phyloP scores from a whole-genome alignment of 2,888 invertebrate genomes.

The Phytoseiulus persimilis region DNA sequence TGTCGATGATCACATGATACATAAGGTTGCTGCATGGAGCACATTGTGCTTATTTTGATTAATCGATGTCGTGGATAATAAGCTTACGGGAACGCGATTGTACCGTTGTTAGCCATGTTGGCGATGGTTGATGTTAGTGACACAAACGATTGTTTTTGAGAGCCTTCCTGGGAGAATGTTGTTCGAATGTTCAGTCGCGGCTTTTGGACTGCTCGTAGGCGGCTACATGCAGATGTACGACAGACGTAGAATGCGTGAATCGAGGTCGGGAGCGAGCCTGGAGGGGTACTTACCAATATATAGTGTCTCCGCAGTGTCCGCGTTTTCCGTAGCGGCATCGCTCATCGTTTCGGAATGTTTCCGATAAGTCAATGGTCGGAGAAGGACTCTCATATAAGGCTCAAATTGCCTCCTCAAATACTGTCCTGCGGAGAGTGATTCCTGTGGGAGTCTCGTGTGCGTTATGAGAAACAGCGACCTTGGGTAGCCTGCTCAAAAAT shows the following conservation, averaged over 20 bases:
- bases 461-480: too few relatives aligned
- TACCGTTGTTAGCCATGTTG: background rate
- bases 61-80: background rate
- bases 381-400: too few relatives aligned
- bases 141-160: background rate
- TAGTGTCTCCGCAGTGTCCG: background rate
- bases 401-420: too few relatives aligned
- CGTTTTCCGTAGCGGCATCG: background rate
- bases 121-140: background rate
- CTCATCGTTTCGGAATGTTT: background rate
- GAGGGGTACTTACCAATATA: background rate
- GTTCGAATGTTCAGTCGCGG: background rate
- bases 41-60: background rate
- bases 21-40: background rate
- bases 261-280: background rate
- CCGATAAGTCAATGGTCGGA: too few relatives aligned
- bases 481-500: too few relatives aligned
- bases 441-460: too few relatives aligned
- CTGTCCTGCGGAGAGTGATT: too few relatives aligned
- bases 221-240: background rate
- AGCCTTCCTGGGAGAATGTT: background rate
- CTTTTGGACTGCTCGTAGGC: background rate
- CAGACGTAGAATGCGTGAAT: background rate
- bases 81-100: background rate
- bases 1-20: background rate